phyloP scores from a whole-genome alignment of 2,797 vertebrate genomes.

The Australoheros facetus region DNA sequence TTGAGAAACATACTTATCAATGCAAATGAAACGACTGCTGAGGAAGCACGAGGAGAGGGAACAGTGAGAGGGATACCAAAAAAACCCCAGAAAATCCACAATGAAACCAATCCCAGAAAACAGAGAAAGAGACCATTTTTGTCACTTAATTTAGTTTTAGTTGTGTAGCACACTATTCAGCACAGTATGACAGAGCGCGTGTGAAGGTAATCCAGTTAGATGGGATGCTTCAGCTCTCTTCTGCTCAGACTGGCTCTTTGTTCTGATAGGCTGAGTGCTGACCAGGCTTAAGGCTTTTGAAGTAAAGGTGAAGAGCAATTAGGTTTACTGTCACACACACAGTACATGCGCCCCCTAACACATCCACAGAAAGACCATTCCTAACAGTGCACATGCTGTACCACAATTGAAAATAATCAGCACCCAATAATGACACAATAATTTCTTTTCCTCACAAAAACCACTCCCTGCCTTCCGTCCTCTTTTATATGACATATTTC shows the following conservation, averaged over 20 bases:
- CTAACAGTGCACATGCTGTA: not conserved
- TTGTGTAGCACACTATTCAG: slow-evolving; percentile 33
- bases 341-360: not conserved
- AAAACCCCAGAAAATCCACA: slow-evolving; percentile 34
- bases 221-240: slow-evolving; percentile 40
- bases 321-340: slow-evolving; percentile 65
- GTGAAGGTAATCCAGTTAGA: slow-evolving; percentile 71
- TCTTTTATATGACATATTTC: not conserved
- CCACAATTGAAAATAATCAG: not conserved
- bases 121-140: slow-evolving; percentile 34
- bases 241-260: slow-evolving; percentile 49
- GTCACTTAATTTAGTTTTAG: slow-evolving; percentile 58
- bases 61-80: slow-evolving; percentile 28
- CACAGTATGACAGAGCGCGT: slow-evolving; percentile 41
- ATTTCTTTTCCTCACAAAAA: not conserved
- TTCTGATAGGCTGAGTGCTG: slow-evolving; percentile 75
- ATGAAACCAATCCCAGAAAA: slow-evolving; percentile 32
- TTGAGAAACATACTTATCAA: slow-evolving; percentile 76
- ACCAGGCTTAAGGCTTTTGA: slow-evolving; percentile 79
- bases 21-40: slow-evolving; percentile 69
- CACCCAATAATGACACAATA: not conserved
- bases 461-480: not conserved
- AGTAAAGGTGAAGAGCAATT: slow-evolving; percentile 82
- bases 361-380: slow-evolving; percentile 1
- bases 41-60: slow-evolving; percentile 6